Conservation (phyloP, 1,140 invertebrate species). For the Zaprionus ornatus region DNA sequence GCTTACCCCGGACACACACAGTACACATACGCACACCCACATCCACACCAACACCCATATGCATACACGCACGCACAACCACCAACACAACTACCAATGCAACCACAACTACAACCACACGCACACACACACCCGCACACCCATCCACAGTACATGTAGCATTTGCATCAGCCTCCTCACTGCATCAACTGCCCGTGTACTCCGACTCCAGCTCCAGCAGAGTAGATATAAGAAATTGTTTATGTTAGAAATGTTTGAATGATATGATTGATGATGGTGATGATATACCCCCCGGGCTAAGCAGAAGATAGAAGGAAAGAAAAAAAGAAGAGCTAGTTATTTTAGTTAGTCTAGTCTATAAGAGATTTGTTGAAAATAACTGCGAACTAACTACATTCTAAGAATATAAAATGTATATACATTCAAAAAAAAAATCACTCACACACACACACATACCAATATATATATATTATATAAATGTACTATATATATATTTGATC, state of each 20-base stretch:
- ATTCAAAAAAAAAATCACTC: background rate
- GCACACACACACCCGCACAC: background rate
- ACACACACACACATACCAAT: background rate
- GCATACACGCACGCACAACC: background rate
- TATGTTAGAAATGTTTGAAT: background rate
- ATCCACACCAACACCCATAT: background rate
- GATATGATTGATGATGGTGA: background rate
- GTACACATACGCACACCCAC: background rate
- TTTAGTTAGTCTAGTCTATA: conserved; percentile 1
- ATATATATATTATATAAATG: background rate
- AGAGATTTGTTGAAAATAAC: background rate
- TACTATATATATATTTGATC: background rate
- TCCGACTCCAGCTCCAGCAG: background rate
- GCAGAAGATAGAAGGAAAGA: background rate
- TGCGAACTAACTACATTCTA: conserved; percentile 2
- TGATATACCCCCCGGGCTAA: background rate
- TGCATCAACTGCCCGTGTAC: background rate
- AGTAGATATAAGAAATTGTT: conserved; percentile 1
- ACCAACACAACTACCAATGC: background rate
- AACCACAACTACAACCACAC: background rate
- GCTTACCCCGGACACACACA: background rate
- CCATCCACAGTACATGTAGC: background rate
- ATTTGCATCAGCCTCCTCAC: background rate
- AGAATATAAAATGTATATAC: conserved; percentile 3
- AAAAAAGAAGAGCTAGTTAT: background rate